Base-by-base conservation (phyloP, 2,113 vertebrate genomes). In the Pelecanoides urinatrix region DNA sequence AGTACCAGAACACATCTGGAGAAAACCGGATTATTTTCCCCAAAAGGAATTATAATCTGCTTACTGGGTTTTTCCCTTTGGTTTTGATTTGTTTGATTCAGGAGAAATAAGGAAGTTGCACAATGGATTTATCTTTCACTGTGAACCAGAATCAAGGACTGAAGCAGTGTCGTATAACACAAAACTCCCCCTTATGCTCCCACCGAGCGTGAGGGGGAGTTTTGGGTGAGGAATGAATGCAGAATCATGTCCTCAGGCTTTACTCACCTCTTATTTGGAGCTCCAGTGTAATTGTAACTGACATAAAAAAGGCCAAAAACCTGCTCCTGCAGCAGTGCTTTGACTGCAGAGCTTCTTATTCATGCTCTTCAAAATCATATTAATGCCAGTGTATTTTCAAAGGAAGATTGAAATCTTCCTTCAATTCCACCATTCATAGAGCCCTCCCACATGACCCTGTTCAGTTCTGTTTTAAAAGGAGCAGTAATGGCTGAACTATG, bases 341-440 rank as follows among this genome's bases (percentile, higher is more conserved):
- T 89, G 72, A 77, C 81, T 92, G 38, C 30, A 82, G 67, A 97
- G 44, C 59, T 96, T 88, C 92, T 94, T 97, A 96, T 93, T 97
- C 89, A 62, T 68, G 62, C 38, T 95, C 94, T 95, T 94, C 94
- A 96, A 95, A 96, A 97, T 79, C 81, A 62, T 88, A 96, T 94
- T 90, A 96, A 96, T 92, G 67, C 32, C 65, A 92, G 88, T 71
- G 61, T 86, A 63, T 82, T 96, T 94, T 97, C 82, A 96, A 95
- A 96, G 78, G 32, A 25, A 92, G 86, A 96, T 32, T 86, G 74
- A 96, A 95, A 90, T 93, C 77, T 94, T 82, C 81, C 83, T 93
- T 93, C 92, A 94, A 21, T 94, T 94, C 89, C 76, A 93, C 86
- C 92, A 92, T 94, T 93, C 77, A 83, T 11, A 63, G 45, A 68